Conservation (phyloP, 2,113 vertebrate genomes). For the Gambusia affinis region DNA sequence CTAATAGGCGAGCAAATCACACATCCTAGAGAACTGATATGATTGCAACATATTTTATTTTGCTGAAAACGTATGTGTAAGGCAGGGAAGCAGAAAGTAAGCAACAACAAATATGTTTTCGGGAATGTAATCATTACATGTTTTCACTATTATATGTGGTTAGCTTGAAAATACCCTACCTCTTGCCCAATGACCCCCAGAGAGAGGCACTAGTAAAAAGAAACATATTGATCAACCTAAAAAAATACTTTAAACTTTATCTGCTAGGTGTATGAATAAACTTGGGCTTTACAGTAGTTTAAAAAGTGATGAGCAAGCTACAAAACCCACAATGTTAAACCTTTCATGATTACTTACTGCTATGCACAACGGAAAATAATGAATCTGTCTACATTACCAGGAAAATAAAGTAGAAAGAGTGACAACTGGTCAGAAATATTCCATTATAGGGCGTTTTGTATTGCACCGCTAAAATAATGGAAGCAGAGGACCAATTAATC, state of each 20-base stretch:
- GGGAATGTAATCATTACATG: neutral
- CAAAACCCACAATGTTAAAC: neutral
- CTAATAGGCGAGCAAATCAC: slow-evolving; percentile 22
- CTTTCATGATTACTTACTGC: slow-evolving; percentile 23
- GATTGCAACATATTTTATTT: neutral
- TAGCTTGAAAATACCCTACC: neutral
- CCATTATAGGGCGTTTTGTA: slow-evolving; percentile 48
- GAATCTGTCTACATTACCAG: slow-evolving; percentile 12
- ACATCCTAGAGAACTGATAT: neutral
- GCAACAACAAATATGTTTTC: neutral
- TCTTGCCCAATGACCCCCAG: too few relatives aligned
- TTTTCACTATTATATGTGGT: neutral
- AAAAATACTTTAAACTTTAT: too few relatives aligned
- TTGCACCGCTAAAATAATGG: slow-evolving; percentile 66
- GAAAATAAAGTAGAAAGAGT: slow-evolving; percentile 4
- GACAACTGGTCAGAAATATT: slow-evolving; percentile 55
- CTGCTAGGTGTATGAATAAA: neutral
- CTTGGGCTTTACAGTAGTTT: neutral
- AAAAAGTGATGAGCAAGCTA: neutral
- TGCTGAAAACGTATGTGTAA: neutral
- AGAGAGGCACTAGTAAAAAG: too few relatives aligned
- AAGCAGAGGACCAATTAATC: slow-evolving; percentile 75
- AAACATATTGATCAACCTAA: too few relatives aligned
- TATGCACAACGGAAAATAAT: slow-evolving; percentile 9
- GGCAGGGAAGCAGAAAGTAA: neutral